These are phyloP conservation scores for Ooceraea biroi DNA, from an alignment of 1,140 invertebrate genomes.

Conservation along the genomic window DNA sequence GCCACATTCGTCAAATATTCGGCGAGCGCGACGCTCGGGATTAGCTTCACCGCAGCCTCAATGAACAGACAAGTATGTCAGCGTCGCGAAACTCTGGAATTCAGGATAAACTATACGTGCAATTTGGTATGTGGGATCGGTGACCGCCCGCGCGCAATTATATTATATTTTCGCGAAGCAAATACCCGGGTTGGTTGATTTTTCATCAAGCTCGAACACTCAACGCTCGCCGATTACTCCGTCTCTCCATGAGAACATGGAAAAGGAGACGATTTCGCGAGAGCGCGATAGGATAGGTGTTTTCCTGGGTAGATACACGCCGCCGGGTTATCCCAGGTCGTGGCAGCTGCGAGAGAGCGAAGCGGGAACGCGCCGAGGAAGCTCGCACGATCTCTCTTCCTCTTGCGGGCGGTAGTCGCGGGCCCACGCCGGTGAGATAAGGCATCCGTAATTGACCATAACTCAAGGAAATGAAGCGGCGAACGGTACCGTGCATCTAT, in stretches of 20 bases:
- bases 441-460: slow-evolving; percentile 78
- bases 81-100: background rate
- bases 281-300: slow-evolving; percentile 39
- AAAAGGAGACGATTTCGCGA: slow-evolving; percentile 54
- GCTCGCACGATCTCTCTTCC: background rate
- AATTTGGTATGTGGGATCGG: background rate
- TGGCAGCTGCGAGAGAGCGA: slow-evolving; percentile 31
- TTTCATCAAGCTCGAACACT: slow-evolving; percentile 30
- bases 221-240: slow-evolving; percentile 34
- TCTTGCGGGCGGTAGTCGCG: slow-evolving; percentile 67
- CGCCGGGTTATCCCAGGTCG: slow-evolving; percentile 68
- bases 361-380: background rate
- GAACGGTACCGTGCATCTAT: slow-evolving; percentile 78
- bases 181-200: slow-evolving; percentile 20
- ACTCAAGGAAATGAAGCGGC: slow-evolving; percentile 80
- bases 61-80: background rate
- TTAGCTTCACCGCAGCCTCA: background rate
- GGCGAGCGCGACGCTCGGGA: background rate
- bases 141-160: background rate
- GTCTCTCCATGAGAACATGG: slow-evolving; percentile 47
- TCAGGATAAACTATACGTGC: background rate
- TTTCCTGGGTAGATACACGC: slow-evolving; percentile 64
- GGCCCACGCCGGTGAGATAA: slow-evolving; percentile 69
- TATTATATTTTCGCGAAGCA: background rate
- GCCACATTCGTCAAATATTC: background rate